phyloP scores from a whole-genome alignment of 1,140 invertebrate genomes.

The Drosophila tristis region DNA sequence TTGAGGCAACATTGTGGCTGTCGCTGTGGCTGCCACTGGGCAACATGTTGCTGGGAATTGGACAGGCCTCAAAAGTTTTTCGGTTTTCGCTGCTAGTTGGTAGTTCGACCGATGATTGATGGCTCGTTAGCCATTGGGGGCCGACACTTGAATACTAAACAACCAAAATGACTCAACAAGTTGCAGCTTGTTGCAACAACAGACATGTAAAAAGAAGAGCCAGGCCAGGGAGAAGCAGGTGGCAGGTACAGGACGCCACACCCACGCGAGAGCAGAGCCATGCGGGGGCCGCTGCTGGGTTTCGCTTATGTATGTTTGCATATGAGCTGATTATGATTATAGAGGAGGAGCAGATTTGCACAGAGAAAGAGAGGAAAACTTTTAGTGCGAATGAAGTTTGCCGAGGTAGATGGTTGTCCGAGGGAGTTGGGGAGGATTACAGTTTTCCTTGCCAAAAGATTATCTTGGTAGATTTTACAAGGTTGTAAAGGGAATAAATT shows the following conservation, averaged over 20 bases:
- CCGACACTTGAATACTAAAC: slow-evolving; percentile 69
- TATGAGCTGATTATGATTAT: slow-evolving; percentile 45
- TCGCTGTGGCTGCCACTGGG: slow-evolving; percentile 33
- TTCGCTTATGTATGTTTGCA: slow-evolving; percentile 25
- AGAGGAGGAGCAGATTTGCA: slow-evolving; percentile 1
- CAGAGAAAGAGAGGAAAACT: slow-evolving; percentile 8
- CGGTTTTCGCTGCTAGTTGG: slow-evolving; percentile 1
- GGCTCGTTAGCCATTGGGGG: slow-evolving; percentile 61
- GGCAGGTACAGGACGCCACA: slow-evolving; percentile 21
- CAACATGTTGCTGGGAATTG: slow-evolving; percentile 33
- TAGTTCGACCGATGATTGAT: slow-evolving; percentile 44
- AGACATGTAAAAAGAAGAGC: slow-evolving; percentile 12
- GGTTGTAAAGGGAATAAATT: slow-evolving; percentile 29
- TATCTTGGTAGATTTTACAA: slow-evolving; percentile 1
- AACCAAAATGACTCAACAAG: slow-evolving; percentile 71
- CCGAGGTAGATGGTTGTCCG: background rate
- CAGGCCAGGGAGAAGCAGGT: background rate
- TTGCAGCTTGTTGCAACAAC: slow-evolving; percentile 48
- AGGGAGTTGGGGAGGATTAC: too few species aligned
- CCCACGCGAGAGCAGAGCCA: slow-evolving; percentile 42
- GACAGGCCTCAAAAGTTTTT: slow-evolving; percentile 8
- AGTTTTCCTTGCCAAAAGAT: slow-evolving; percentile 17
- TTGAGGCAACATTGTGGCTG: slow-evolving; percentile 47
- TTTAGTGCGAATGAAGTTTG: background rate
- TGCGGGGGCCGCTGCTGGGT: slow-evolving; percentile 14